These are phyloP conservation scores for Percopsis omiscomaycus DNA, from an alignment of 2,797 vertebrate species.

Conservation along the genomic window DNA sequence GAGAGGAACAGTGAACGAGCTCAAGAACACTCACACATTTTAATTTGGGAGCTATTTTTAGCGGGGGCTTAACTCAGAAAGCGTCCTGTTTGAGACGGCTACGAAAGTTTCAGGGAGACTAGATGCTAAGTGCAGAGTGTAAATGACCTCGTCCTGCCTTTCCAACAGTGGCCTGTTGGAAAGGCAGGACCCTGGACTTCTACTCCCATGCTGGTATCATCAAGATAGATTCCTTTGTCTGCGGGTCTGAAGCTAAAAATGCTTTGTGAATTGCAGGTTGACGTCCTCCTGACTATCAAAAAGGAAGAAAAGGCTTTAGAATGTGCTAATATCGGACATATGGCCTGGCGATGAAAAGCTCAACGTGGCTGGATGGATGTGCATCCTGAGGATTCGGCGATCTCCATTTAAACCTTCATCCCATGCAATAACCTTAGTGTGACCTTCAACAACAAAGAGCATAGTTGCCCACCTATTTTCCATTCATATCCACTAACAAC, in stretches of 20 bases:
- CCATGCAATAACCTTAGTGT: constrained; percentile 51
- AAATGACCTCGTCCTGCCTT: constrained; percentile 42
- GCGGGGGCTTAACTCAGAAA: constrained; percentile 25
- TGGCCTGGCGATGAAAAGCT: constrained; percentile 13
- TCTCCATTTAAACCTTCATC: constrained; percentile 43
- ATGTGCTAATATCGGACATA: constrained; percentile 1
- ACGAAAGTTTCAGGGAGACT: not conserved
- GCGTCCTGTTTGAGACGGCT: constrained; percentile 11
- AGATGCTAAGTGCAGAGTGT: no score
- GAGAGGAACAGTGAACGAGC: constrained; percentile 44
- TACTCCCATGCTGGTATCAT: constrained; percentile 39
- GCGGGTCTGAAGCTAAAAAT: constrained; percentile 1
- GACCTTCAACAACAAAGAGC: constrained; percentile 69
- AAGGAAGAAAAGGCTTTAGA: not conserved
- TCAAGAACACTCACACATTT: constrained; percentile 33
- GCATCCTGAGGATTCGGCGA: constrained; percentile 41
- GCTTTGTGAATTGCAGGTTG: constrained; percentile 14
- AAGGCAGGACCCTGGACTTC: constrained; percentile 51
- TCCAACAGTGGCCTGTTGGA: constrained; percentile 46
- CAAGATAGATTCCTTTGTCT: constrained; percentile 13
- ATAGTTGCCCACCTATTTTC: constrained; percentile 54
- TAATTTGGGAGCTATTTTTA: constrained; percentile 54
- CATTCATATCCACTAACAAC: constrained; percentile 62
- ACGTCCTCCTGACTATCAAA: not conserved
- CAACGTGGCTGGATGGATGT: constrained; percentile 25